Evolutionary conservation across 2,113 vertebrate species (phyloP).

Genomic region (Opisthocomus hoazin): DNA sequence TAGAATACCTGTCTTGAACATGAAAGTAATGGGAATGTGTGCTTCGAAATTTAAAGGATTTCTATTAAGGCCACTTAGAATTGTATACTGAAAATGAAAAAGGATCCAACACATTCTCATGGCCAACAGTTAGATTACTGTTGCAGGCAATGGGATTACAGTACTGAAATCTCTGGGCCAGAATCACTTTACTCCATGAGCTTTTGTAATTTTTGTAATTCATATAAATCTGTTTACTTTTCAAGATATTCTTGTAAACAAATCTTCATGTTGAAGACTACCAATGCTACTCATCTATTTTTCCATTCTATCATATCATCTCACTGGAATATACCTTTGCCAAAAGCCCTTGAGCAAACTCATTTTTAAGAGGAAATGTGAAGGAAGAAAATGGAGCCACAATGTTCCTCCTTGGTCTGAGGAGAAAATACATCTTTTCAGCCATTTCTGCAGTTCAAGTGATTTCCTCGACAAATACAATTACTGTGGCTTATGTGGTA

Average conservation of each 20-base stretch:
- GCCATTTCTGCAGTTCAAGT: not conserved
- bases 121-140: not conserved
- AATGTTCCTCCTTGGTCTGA: not conserved
- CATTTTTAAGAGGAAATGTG: not conserved
- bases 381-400: not conserved
- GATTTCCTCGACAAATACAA: not conserved
- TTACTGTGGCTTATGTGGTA: not conserved
- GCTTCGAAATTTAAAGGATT: not conserved
- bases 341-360: not conserved
- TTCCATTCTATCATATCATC: not conserved
- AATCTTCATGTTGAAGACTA: not conserved
- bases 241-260: not conserved
- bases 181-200: not conserved
- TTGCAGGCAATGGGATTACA: not conserved
- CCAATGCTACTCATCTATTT: not conserved
- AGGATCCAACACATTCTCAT: not conserved
- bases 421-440: not conserved
- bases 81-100: not conserved
- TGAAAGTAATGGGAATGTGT: not conserved
- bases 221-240: not conserved
- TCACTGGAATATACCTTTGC: not conserved
- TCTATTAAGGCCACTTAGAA: not conserved
- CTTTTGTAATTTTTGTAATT: not conserved
- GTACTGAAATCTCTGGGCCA: not conserved
- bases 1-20: not conserved